A percentile compares a stretch with the other conserved stretches of the same genome.
phyloP scores from a whole-genome alignment of 1,140 invertebrate genomes.

The Drosophila orosa region DNA sequence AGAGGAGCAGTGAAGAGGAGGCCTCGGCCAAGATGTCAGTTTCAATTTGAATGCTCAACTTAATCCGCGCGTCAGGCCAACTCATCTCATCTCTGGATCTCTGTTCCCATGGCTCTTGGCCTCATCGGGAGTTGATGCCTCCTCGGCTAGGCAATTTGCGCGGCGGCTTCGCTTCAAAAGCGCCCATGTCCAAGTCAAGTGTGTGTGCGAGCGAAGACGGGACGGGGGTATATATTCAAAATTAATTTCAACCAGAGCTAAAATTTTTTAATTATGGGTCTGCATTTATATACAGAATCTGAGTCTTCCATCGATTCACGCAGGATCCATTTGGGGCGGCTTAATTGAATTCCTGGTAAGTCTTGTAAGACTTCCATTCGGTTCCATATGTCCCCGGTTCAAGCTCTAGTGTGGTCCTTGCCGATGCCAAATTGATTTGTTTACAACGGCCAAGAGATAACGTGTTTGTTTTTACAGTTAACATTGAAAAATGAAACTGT shows the following conservation, averaged over 20 bases:
- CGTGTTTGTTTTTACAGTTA: slow-evolving; percentile 82
- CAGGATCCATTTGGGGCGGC: slow-evolving; percentile 57
- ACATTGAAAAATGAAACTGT: slow-evolving; percentile 80
- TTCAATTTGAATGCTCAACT: slow-evolving; percentile 83
- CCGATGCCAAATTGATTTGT: slow-evolving; percentile 74
- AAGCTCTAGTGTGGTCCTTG: slow-evolving; percentile 59
- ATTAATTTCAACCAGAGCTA: slow-evolving; percentile 79
- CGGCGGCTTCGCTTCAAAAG: slow-evolving; percentile 75
- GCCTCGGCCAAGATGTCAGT: slow-evolving; percentile 64
- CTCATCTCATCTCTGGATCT: slow-evolving; percentile 39
- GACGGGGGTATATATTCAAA: slow-evolving; percentile 73
- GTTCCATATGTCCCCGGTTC: too few relatives aligned
- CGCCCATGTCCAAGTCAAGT: slow-evolving; percentile 68
- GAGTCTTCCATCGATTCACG: slow-evolving; percentile 56
- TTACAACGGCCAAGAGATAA: slow-evolving; percentile 65
- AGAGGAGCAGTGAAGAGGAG: slow-evolving; percentile 11
- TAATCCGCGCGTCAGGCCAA: slow-evolving; percentile 74
- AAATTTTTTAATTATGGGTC: slow-evolving; percentile 81
- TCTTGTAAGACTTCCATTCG: slow-evolving; percentile 1
- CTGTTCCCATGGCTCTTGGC: slow-evolving; percentile 42
- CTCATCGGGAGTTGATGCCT: slow-evolving; percentile 30
- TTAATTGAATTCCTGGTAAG: slow-evolving; percentile 74
- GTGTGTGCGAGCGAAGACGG: slow-evolving; percentile 13
- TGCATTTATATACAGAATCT: slow-evolving; percentile 55
- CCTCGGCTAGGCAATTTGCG: slow-evolving; percentile 72